Conservation (phyloP, 2,113 vertebrate species). For the Corvus cornix region DNA sequence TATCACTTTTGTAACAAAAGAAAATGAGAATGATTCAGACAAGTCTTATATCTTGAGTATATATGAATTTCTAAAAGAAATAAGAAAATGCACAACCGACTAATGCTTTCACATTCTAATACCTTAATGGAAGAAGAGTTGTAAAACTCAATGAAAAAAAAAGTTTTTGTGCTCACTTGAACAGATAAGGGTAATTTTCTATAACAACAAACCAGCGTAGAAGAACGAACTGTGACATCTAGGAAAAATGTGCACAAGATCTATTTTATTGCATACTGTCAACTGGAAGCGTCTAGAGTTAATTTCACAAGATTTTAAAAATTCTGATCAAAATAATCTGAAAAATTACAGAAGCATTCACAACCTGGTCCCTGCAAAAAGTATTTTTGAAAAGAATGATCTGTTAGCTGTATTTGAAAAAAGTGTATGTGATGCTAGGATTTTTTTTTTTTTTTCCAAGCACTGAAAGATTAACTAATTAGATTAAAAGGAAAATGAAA, state of each 20-base stretch:
- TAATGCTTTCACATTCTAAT: neutral
- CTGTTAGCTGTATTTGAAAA: neutral
- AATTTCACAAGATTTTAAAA: neutral
- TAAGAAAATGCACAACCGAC: neutral
- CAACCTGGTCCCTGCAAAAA: neutral
- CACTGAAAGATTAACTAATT: neutral
- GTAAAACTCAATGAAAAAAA: neutral
- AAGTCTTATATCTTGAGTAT: neutral
- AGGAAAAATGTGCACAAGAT: neutral
- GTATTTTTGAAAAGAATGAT: neutral
- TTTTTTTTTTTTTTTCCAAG: neutral
- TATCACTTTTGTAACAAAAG: neutral
- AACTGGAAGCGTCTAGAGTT: neutral
- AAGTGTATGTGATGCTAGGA: accelerated
- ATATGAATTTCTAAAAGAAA: neutral
- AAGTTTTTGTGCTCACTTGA: neutral
- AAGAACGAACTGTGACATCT: neutral
- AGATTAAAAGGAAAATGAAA: neutral
- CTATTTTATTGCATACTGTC: neutral
- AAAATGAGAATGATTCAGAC: neutral
- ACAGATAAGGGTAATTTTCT: neutral
- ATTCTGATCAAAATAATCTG: neutral
- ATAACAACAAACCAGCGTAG: neutral
- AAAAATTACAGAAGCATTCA: neutral
- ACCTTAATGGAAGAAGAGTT: neutral